Base-by-base conservation (phyloP, 2,797 vertebrate species). In the Lacerta bilineata region DNA sequence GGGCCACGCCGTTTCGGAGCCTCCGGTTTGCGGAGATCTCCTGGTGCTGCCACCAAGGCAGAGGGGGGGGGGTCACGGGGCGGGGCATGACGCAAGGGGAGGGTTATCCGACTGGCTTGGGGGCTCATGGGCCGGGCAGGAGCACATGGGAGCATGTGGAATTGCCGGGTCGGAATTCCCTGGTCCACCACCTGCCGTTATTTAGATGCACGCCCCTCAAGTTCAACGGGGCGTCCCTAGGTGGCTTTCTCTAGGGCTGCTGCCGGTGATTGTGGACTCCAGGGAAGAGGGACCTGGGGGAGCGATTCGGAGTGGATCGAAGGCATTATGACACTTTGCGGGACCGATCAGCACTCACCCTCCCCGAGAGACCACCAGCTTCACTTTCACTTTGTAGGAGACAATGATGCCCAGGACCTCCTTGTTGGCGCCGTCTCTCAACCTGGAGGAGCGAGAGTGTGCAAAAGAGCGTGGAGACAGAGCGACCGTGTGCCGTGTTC, bases 371-470 rank as follows among this genome's bases (percentile, higher is more conserved):
- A 99, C 98, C 25, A 99, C 98, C 97, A 99, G 97, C 97, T 99
- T 99, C 95, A 98, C 99, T 94, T 99, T 99, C 90, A 99, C 99
- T 93, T 99, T 99, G 96, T 99, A 99, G 1, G 98, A 99, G 46
- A 99, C 99, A 0, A 99, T 98, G 84, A 99, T 99, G 50, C 99
- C 98, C 75, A 99, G 94, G 93, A 99, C 98, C 95, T 99, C 98
- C 89, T 98, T 98, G 92, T 98, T 99, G 96, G 98, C 98, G 33
- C 98, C 99, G 11, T 99, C 98, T 92, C 97, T 96, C 87, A 99
- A 95, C 95, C 99, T 99, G 95, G 18, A 27, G 50, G 61, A 29
- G 4, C 0, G 33, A n/a, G 18, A 8, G 15, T 83, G 29, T 89
- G 18, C 0, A 0, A 9, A n/a, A 25, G 10, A 33, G 4, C 0